Percentiles rank a stretch among this genome's conserved stretches.
phyloP scores from a whole-genome alignment of 2,113 vertebrate species.

The Amphilophus citrinellus region DNA sequence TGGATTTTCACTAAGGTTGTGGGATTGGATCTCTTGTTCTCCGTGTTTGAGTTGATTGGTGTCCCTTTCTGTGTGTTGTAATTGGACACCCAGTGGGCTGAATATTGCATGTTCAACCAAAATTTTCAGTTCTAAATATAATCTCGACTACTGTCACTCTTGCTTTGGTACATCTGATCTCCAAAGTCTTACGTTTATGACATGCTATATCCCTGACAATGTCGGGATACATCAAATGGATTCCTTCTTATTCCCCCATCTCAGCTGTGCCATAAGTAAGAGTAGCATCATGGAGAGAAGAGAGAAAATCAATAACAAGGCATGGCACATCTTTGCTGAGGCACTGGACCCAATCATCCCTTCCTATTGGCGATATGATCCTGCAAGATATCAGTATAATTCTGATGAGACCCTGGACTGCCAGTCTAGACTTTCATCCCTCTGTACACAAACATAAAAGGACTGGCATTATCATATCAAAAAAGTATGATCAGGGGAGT shows the following conservation, averaged over 20 bases:
- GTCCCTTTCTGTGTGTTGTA: constrained; percentile 41
- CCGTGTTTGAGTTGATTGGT: constrained; percentile 49
- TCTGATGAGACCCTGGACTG: constrained; percentile 66
- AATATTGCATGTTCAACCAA: constrained; percentile 47
- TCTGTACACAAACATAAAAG: constrained; percentile 69
- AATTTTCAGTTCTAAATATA: constrained; percentile 50
- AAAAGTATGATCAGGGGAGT: constrained; percentile 29
- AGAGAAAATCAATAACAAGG: constrained; percentile 80
- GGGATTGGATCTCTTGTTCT: constrained; percentile 44
- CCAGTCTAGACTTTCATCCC: constrained; percentile 73
- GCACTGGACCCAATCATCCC: constrained; percentile 68
- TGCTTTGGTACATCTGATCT: constrained; percentile 48
- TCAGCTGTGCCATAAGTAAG: constrained; percentile 75
- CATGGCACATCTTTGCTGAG: constrained; percentile 62
- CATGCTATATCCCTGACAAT: constrained; percentile 71
- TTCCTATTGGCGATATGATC: constrained; percentile 73
- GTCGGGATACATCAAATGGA: constrained; percentile 75
- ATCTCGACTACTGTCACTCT: constrained; percentile 32
- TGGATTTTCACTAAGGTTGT: constrained; percentile 48
- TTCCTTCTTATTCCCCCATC: constrained; percentile 70
- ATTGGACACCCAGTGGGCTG: constrained; percentile 31
- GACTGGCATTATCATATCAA: constrained; percentile 59
- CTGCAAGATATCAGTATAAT: constrained; percentile 70
- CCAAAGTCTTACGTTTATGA: constrained; percentile 64
- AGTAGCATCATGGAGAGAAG: constrained; percentile 62